These are phyloP conservation scores for Pygocentrus nattereri DNA, from an alignment of 2,797 vertebrate genomes.

Conservation along the genomic window DNA sequence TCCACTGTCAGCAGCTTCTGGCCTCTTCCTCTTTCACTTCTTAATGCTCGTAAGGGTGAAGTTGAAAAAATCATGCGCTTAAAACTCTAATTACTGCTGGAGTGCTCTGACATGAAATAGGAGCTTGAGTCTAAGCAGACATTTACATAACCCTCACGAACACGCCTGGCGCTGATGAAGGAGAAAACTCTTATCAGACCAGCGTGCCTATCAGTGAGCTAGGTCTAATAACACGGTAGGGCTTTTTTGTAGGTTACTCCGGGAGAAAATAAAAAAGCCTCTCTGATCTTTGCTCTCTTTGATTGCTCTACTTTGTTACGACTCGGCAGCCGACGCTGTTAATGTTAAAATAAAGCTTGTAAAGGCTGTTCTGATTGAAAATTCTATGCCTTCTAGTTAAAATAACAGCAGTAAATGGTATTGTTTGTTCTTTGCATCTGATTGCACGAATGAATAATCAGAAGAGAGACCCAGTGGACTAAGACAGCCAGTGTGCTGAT, in stretches of 20 bases:
- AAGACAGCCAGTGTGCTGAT: slow-evolving; percentile 33
- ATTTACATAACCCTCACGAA: slow-evolving; percentile 17
- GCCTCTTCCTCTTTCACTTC: slow-evolving; percentile 35
- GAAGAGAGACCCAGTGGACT: not conserved
- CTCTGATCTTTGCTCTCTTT: slow-evolving; percentile 20
- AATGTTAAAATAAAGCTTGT: slow-evolving; percentile 13
- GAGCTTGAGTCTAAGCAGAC: slow-evolving; percentile 2
- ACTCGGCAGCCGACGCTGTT: slow-evolving; percentile 14
- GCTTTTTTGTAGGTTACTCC: slow-evolving; percentile 21
- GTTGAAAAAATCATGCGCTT: slow-evolving; percentile 15
- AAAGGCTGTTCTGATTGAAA: slow-evolving; percentile 15
- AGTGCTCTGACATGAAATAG: slow-evolving; percentile 3
- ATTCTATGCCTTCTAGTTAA: not conserved
- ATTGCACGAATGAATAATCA: slow-evolving; percentile 16
- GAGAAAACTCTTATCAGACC: not conserved
- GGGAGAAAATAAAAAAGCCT: slow-evolving; percentile 18
- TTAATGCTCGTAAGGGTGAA: slow-evolving; percentile 12
- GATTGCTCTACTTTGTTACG: not conserved
- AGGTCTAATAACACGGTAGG: not conserved
- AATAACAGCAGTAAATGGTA: slow-evolving; percentile 20
- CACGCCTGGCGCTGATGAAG: not conserved
- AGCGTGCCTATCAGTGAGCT: not conserved
- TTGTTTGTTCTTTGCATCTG: slow-evolving; percentile 26
- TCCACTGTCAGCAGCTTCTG: slow-evolving; percentile 43
- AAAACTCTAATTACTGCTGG: slow-evolving; percentile 22